These are phyloP conservation scores for Osmerus eperlanus DNA, from an alignment of 2,113 vertebrate species.

Conservation along the genomic window DNA sequence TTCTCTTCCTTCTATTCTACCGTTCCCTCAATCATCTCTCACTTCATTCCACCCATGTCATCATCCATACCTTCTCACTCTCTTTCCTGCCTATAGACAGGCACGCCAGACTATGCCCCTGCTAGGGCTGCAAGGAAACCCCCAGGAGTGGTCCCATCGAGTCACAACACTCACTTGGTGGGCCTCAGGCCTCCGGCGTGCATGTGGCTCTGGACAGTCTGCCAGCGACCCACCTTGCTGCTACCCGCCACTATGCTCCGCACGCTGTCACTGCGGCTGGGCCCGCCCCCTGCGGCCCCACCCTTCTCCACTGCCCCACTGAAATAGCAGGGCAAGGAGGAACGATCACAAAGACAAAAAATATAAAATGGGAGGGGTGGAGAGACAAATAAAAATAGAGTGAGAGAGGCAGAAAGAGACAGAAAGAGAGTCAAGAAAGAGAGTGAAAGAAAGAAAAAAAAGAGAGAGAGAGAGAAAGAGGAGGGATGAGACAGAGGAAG, in stretches of 20 bases:
- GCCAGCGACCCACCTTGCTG: conserved; percentile 89
- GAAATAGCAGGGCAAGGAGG: conserved; percentile 49
- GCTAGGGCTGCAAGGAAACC: conserved; percentile 58
- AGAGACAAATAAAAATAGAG: conserved; percentile 26
- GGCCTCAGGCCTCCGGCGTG: conserved; percentile 94
- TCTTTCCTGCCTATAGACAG: conserved; percentile 37
- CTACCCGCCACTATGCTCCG: conserved; percentile 90
- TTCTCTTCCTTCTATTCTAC: not conserved
- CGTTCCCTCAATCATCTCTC: too few species aligned
- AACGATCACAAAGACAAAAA: conserved; percentile 43
- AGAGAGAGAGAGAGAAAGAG: conserved; percentile 33
- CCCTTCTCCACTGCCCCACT: conserved; percentile 93
- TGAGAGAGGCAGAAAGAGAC: too few species aligned
- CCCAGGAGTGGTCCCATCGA: conserved; percentile 12
- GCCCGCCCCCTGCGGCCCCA: conserved; percentile 84
- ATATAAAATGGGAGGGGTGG: conserved; percentile 46
- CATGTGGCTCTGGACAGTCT: conserved; percentile 96
- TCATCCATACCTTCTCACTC: not conserved
- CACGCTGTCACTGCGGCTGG: conserved; percentile 88
- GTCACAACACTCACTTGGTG: conserved; percentile 89
- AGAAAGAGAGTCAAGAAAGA: conserved; percentile 42
- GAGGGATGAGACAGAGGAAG: conserved; percentile 54
- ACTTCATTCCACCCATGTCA: too few species aligned
- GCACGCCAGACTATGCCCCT: conserved; percentile 57
- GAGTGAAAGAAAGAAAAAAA: conserved; percentile 30